Percentiles rank a stretch among this genome's conserved stretches.
Conservation (phyloP, 2,888 invertebrate species). For the Spodoptera exigua region DNA sequence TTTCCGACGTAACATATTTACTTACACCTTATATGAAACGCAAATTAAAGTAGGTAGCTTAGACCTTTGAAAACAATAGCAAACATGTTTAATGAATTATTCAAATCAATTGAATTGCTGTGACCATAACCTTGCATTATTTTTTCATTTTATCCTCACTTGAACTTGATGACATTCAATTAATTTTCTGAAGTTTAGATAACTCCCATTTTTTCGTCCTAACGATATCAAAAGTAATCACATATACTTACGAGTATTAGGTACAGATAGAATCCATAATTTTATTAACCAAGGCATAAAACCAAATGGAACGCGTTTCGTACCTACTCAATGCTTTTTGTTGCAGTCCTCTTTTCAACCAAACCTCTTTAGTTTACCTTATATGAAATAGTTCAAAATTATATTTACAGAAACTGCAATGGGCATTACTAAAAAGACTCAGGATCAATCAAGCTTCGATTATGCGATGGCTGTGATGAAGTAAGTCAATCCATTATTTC, state of each 20-base stretch:
- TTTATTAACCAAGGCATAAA: no score
- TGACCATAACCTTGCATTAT: constrained; percentile 5
- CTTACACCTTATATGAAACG: not conserved
- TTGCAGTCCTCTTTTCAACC: no score
- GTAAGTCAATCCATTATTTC: constrained; percentile 65
- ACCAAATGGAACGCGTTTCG: no score
- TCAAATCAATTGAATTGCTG: constrained; percentile 10
- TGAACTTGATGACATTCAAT: no score
- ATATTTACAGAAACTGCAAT: constrained; percentile 92
- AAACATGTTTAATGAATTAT: constrained; percentile 24
- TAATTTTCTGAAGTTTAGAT: no score
- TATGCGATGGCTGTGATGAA: constrained; percentile 96
- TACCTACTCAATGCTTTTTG: no score
- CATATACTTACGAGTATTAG: no score
- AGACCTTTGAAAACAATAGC: constrained; percentile 7
- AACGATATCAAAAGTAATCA: no score
- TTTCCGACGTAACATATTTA: not conserved
- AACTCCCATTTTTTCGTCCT: no score
- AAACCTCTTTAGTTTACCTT: no score
- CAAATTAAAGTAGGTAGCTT: not conserved
- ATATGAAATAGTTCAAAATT: not conserved
- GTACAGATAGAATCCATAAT: no score
- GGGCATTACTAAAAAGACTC: constrained; percentile 93
- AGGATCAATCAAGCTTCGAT: constrained; percentile 92
- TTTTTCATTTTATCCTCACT: no score